Percentiles rank a stretch among this genome's conserved stretches.
Evolutionary conservation across 2,113 vertebrate species (phyloP).

Genomic region (Pteronura brasiliensis): DNA sequence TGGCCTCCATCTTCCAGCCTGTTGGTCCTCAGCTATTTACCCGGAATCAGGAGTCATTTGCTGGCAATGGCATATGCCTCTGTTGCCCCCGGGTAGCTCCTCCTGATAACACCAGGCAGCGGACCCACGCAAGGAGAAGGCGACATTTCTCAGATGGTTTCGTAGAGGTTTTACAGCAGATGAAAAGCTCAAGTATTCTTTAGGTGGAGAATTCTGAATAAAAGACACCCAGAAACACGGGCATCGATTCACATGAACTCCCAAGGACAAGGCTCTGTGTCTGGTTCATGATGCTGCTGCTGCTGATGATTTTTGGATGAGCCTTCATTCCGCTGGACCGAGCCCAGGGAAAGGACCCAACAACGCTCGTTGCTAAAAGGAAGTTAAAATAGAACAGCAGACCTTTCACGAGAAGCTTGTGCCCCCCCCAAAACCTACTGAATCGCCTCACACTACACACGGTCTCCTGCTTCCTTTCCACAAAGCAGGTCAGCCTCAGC

Average conservation of each 20-base stretch:
- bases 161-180: background rate
- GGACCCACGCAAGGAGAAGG: background rate
- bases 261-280: background rate
- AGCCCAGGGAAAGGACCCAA: background rate
- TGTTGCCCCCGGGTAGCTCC: fast-evolving
- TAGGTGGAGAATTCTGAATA: background rate
- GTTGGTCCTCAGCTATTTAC: background rate
- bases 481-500: fast-evolving
- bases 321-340: background rate
- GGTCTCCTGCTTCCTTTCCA: background rate
- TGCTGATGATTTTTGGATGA: too few relatives aligned
- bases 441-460: background rate
- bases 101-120: background rate
- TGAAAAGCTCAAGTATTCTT: background rate
- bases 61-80: fast-evolving
- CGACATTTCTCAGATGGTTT: background rate
- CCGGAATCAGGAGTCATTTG: background rate
- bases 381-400: background rate
- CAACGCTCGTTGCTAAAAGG: background rate
- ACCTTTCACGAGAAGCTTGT: background rate
- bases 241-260: background rate
- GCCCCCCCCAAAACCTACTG: background rate
- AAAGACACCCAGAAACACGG: background rate
- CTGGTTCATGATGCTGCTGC: too few relatives aligned
- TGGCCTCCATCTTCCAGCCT: background rate